A percentile compares a stretch with the other conserved stretches of the same genome.
These are phyloP conservation scores for Phoebastria nigripes DNA, from an alignment of 2,797 vertebrate species.

Conservation along the genomic window DNA sequence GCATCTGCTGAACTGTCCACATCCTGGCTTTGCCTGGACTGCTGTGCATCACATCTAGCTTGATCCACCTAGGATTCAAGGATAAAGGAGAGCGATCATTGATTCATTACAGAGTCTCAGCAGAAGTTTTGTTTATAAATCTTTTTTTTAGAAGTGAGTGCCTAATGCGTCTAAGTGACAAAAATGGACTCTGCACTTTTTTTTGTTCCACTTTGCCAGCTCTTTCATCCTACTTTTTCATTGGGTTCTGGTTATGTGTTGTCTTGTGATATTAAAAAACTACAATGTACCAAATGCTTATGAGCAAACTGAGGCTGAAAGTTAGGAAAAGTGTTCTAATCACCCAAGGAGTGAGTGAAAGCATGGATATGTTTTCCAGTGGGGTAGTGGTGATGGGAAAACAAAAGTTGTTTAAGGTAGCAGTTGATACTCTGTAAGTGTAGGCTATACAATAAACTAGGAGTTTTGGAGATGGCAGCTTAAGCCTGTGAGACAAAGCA, in stretches of 20 bases:
- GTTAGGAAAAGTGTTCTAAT: neutral
- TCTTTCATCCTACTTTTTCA: neutral
- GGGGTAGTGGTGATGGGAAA: neutral
- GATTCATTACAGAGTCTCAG: neutral
- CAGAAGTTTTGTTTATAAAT: neutral
- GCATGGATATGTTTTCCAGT: neutral
- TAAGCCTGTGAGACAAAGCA: neutral
- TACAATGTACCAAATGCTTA: neutral
- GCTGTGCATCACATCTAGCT: neutral
- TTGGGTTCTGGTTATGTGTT: neutral
- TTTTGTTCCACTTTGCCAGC: neutral
- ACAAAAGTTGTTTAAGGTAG: neutral
- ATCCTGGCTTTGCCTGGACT: neutral
- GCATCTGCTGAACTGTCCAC: neutral
- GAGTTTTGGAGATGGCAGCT: neutral
- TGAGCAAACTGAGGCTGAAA: neutral
- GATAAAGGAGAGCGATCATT: neutral
- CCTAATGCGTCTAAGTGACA: neutral
- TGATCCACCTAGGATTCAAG: neutral
- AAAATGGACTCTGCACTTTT: neutral
- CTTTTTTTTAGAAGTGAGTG: neutral
- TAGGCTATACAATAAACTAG: neutral
- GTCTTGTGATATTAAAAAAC: neutral
- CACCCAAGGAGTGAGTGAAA: neutral
- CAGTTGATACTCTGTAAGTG: neutral